Base-by-base conservation (phyloP, 2,797 vertebrate genomes). In the Limosa lapponica region DNA sequence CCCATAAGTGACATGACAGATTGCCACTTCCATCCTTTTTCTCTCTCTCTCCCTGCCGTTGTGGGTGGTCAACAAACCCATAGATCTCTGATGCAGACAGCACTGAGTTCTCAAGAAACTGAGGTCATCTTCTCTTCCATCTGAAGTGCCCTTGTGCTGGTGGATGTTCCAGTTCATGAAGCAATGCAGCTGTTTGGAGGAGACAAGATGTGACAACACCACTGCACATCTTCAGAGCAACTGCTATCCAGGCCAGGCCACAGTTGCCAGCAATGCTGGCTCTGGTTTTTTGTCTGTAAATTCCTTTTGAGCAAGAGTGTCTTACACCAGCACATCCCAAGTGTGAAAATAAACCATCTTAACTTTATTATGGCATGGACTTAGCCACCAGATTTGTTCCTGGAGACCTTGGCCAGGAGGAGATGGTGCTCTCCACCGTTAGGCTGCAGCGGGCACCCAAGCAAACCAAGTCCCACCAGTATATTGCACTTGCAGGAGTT, bases 191-290 rank as follows among this genome's bases (percentile, higher is more conserved):
- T 1, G 0, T 55, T 62, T 2, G 1, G 86, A 82, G 62, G 44
- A 82, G 54, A 36, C 34, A 39, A 81, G 49, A 58, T 58, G 54
- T 2, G 3, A 44, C 37, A 37, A 1, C 6, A 39, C 8, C 57
- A 7, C 2, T 34, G n/a, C 17, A 14, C 55, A 2, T 69, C 87
- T 87, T 82, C 62, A 72, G 51, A 82, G 37, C 70, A 58, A 4
- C 34, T 24, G 8, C 52, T 83, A 0, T 27, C 27, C 27, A 41
- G 51, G 32, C 13, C 67, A 32, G 44, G 25, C 41, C 34, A 13
- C 0, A 0, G 36, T 28, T 59, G 20, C 16, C 25, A 39, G 2
- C 51, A 51, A 0, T 4, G 0, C 46, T 36, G 55, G 14, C 34
- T 61, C 14, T 10, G 3, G 3, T 37, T 70, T 70, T 77, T 58